Percentiles rank a stretch among this genome's conserved stretches.
phyloP scores from a whole-genome alignment of 2,113 vertebrate species.

The Tachysurus fulvidraco region DNA sequence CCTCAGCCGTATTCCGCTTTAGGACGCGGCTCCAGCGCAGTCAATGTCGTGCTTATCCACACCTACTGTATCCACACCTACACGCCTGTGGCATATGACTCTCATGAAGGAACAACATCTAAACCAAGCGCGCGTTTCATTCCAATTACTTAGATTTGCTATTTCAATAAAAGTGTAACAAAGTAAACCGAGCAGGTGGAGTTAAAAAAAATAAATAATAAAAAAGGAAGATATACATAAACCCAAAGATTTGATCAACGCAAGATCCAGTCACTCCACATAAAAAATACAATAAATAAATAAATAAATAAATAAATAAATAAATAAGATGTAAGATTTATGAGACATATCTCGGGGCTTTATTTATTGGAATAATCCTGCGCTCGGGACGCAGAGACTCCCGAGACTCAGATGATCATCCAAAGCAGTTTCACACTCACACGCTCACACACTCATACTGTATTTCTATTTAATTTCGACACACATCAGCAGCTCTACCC shows the following conservation, averaged over 20 bases:
- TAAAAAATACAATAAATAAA: too few species aligned
- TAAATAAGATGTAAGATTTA: not conserved
- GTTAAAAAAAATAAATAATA: too few species aligned
- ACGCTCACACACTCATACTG: not conserved
- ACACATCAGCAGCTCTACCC: not conserved
- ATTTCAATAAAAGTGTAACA: not conserved
- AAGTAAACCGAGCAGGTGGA: not conserved
- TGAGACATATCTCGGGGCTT: not conserved
- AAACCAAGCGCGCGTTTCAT: not conserved
- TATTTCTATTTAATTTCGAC: not conserved
- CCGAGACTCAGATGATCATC: slow-evolving; percentile 11
- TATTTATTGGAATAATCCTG: not conserved
- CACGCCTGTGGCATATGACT: not conserved
- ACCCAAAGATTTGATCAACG: not conserved
- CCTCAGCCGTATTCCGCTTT: slow-evolving; percentile 47
- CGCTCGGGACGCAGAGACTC: not conserved
- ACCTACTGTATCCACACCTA: not conserved
- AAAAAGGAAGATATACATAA: not conserved
- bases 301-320: not conserved
- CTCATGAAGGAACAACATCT: not conserved
- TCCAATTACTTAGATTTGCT: not conserved
- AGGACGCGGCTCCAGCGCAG: slow-evolving; percentile 33
- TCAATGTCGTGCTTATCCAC: slow-evolving; percentile 9
- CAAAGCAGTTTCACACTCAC: not conserved
- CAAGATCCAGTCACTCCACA: not conserved